Conservation (phyloP, 2,797 vertebrate species). For the Carduelis carduelis region DNA sequence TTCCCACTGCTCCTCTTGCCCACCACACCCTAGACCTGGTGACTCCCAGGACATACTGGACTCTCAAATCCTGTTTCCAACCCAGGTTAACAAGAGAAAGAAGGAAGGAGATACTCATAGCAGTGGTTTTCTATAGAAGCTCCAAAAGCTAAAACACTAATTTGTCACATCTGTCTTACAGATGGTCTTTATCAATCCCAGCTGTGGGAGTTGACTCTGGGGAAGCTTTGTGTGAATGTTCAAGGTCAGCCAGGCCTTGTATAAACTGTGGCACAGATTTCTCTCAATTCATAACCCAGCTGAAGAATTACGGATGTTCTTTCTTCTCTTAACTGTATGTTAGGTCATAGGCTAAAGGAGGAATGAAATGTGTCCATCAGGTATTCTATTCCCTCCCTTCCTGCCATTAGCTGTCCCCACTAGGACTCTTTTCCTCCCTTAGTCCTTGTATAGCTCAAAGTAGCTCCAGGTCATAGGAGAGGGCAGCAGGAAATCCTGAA, state of each 20-base stretch:
- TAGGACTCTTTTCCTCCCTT: slow-evolving; percentile 30
- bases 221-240: neutral
- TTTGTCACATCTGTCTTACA: neutral
- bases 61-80: neutral
- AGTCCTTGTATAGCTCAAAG: slow-evolving; percentile 7
- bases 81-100: neutral
- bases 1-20: neutral
- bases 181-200: neutral
- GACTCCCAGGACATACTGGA: neutral
- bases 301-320: neutral
- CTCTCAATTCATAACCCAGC: neutral
- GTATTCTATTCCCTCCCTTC: slow-evolving; percentile 33
- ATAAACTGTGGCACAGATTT: neutral
- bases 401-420: slow-evolving; percentile 18
- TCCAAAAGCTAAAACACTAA: neutral
- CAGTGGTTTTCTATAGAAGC: neutral
- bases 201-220: neutral
- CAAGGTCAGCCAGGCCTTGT: neutral
- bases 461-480: slow-evolving; percentile 28
- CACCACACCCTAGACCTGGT: neutral
- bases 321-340: neutral
- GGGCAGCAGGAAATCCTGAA: slow-evolving; percentile 59
- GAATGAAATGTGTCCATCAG: slow-evolving; percentile 15
- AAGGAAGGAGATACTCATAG: neutral
- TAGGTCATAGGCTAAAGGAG: slow-evolving; percentile 16